phyloP scores from a whole-genome alignment of 1,140 invertebrate genomes.

The Muscidifurax raptorellus region DNA sequence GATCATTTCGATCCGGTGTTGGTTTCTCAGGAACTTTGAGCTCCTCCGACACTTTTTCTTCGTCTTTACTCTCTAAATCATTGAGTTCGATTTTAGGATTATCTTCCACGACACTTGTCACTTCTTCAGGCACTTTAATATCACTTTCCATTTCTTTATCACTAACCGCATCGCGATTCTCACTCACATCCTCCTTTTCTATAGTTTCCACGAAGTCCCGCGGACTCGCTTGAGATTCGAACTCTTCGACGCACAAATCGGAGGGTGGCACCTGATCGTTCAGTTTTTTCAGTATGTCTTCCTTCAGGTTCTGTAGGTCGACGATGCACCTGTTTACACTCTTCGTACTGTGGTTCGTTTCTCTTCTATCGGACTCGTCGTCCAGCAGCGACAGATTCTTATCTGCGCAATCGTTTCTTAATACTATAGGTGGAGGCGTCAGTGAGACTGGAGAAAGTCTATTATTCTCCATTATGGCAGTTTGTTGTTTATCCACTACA shows the following conservation, averaged over 20 bases:
- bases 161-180: neutral
- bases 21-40: neutral
- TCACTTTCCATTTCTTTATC: neutral
- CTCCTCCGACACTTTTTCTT: neutral
- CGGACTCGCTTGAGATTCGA: neutral
- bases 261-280: slow-evolving; percentile 25
- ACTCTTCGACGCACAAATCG: neutral
- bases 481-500: neutral
- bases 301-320: slow-evolving; percentile 46
- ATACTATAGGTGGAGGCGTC: neutral
- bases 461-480: neutral
- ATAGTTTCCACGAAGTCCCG: neutral
- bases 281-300: slow-evolving; percentile 48
- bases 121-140: neutral
- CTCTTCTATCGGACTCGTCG: neutral
- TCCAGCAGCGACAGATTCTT: neutral
- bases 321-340: slow-evolving; percentile 33
- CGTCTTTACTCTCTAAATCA: neutral
- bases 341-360: slow-evolving; percentile 6
- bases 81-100: slow-evolving; percentile 5
- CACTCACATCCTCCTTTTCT: neutral
- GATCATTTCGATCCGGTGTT: neutral
- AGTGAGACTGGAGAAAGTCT: neutral
- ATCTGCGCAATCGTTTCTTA: neutral
- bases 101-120: neutral